Evolutionary conservation across 2,113 vertebrate genomes (phyloP), one percentile per base, ranked within the genome.

Genomic region (Rana temporaria): DNA sequence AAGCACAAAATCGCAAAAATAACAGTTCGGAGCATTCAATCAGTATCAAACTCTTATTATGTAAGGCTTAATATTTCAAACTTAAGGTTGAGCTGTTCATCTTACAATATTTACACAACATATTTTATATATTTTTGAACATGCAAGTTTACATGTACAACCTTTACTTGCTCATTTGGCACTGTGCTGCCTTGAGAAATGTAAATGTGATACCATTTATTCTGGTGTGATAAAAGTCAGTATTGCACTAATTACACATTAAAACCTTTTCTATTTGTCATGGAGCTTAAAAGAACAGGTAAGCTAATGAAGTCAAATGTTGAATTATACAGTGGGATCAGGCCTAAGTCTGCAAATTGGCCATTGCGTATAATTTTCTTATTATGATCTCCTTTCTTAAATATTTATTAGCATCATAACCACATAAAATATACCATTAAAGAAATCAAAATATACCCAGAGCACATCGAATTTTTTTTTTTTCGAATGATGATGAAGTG

Each of bases 251-350:
- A 76, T 76, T 76, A 34, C 24, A 18, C n/a, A 64, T 63, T 42
- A 76, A 20, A 48, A 22, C 26, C n/a, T 74, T 74, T 38, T 19
- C 8, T 52, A 22, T 38, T 76, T 76, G 34, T 76, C 73, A 76
- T 63, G 15, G n/a, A 48, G 73, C 34, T 48, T 48, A 52, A 62
- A 22, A 22, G 34, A 52, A 76, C 57, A 63, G 6, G 32, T 38
- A 64, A 60, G 57, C 62, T 76, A 76, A 64, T 76, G 73, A 76
- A 20, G 59, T 42, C 63, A 76, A 18, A 76, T 52, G 22, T 20
- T 30, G 15, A 64, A 76, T 62, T 76, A 76, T 18, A 76, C 15
- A 52, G 20, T 18, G 22, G 59, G 16, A 62, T 64, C 42, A 34
- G 22, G 59, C 32, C 16, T 5, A 22, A 24, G 57, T 62, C 55